Base-by-base conservation (phyloP, 2,113 vertebrate species). In the Pseudonaja textilis region DNA sequence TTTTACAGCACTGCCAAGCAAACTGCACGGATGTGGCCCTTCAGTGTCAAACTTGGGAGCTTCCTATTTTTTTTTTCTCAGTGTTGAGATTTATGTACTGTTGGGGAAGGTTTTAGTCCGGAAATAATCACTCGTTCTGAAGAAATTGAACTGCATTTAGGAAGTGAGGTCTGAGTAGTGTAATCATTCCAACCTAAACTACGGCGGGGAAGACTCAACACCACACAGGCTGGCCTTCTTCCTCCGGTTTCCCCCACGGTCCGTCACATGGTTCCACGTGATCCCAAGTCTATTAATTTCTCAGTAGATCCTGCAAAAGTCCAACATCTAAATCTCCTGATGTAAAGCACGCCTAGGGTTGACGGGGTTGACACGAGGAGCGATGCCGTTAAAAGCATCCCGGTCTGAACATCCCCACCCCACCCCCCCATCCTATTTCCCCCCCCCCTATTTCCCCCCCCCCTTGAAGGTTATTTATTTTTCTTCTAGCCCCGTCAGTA, bases 381-480 rank as follows among this genome's bases (percentile, higher is more conserved):
- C 56, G 39, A 42, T 3, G 8, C n/a, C 0, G 22, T 14, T 5
- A 5, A n/a, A 69, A 69, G 26, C 61, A 12, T 39, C 39, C 29
- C n/a, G 1, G 5, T 39, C 7, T 25, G 26, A 39, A 20, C 9
- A 6, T 1, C 0, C 23, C 1, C 20, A 0, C 45, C 1, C 12
- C 22, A 12, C 47, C 9, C 7, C 26, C 45, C 2, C 18, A 25
- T 56, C 12, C 25, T 5, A 12, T 54, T 74, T 34, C 1, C 64
- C 50, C 34, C 9, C 52, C 10, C 47, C 12, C 25, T 5, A 12
- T 54, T 74, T 34, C 1, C 64, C 50, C 34, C n/a, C n/a, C 9
- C 52, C 10, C 47, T 12, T 34, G 89, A 12, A 18, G 23, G 12
- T 50, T 50, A 10, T 50, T 7, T 59, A 7, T 39, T 39, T 25